These are phyloP conservation scores for Magallana angulata DNA, from an alignment of 1,140 invertebrate genomes.

Conservation along the genomic window DNA sequence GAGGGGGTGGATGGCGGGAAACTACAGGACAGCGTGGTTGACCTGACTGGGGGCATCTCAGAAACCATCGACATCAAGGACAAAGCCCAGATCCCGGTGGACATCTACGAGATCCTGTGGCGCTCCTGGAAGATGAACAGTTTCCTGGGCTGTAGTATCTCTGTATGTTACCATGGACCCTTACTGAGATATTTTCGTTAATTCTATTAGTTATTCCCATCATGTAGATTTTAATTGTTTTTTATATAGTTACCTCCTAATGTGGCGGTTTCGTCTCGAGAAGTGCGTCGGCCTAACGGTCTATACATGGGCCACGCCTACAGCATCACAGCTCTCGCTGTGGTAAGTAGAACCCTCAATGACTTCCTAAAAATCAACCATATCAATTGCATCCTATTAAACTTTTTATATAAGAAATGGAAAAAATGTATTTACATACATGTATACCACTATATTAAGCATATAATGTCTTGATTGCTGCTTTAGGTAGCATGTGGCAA, in stretches of 20 bases:
- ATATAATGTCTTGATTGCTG: too few species aligned
- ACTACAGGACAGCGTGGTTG: constrained; percentile 83
- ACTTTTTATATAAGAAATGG: not conserved
- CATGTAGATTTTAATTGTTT: not conserved
- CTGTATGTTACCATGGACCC: constrained; percentile 61
- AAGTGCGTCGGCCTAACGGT: constrained; percentile 68
- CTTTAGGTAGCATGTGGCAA: too few species aligned
- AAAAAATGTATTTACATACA: not conserved
- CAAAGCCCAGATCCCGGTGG: constrained; percentile 71
- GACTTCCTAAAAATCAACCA: not conserved
- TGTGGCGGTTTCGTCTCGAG: constrained; percentile 40
- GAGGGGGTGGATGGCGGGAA: constrained; percentile 83
- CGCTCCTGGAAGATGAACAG: constrained; percentile 80
- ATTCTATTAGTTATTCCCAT: too few species aligned
- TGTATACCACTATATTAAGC: not conserved
- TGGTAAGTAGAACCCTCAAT: constrained; percentile 58
- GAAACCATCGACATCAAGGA: constrained; percentile 81
- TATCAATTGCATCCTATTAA: not conserved
- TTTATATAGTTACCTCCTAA: constrained; percentile 21
- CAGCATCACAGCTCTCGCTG: constrained; percentile 74
- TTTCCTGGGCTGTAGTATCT: constrained; percentile 80
- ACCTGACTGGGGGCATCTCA: constrained; percentile 84
- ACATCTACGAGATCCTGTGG: constrained; percentile 79
- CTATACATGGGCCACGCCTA: constrained; percentile 78
- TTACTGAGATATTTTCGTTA: too few species aligned